A percentile compares a stretch with the other conserved stretches of the same genome.
Evolutionary conservation across 2,797 vertebrate genomes (phyloP).

Genomic region (Pangasius krempfi): DNA sequence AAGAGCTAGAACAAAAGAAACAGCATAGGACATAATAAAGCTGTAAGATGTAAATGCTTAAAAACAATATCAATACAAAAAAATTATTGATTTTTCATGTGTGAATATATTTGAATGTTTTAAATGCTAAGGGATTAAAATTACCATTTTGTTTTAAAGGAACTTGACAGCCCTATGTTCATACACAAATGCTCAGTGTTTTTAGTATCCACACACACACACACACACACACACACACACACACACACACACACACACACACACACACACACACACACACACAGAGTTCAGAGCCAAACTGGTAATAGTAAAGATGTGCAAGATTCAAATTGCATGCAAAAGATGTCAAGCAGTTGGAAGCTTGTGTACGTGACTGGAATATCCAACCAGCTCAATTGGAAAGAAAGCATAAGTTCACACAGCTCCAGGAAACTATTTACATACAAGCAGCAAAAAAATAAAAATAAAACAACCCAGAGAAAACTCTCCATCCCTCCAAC

Average conservation of each 20-base stretch:
- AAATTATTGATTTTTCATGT: background rate
- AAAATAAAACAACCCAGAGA: background rate
- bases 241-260: conserved; percentile 39
- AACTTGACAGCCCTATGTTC: background rate
- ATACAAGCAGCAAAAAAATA: background rate
- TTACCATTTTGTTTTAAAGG: background rate
- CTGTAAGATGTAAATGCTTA: background rate
- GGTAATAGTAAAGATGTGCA: conserved; percentile 19
- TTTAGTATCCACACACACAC: conserved; percentile 34
- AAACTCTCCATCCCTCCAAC: background rate
- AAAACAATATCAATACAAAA: background rate
- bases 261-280: conserved; percentile 18
- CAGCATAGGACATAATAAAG: background rate
- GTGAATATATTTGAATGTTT: background rate
- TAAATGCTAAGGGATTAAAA: background rate
- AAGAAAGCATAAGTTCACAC: conserved; percentile 23
- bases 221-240: conserved; percentile 14
- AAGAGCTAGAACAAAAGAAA: background rate
- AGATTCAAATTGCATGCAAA: conserved; percentile 55
- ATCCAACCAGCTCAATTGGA: conserved; percentile 57
- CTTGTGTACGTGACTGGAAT: conserved; percentile 40
- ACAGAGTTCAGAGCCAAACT: conserved; percentile 30
- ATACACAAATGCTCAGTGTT: conserved; percentile 12
- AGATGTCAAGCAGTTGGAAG: conserved; percentile 37
- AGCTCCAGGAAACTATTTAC: conserved; percentile 23